Evolutionary conservation across 2,797 vertebrate species (phyloP).

Genomic region (Emydoidea blandingii): DNA sequence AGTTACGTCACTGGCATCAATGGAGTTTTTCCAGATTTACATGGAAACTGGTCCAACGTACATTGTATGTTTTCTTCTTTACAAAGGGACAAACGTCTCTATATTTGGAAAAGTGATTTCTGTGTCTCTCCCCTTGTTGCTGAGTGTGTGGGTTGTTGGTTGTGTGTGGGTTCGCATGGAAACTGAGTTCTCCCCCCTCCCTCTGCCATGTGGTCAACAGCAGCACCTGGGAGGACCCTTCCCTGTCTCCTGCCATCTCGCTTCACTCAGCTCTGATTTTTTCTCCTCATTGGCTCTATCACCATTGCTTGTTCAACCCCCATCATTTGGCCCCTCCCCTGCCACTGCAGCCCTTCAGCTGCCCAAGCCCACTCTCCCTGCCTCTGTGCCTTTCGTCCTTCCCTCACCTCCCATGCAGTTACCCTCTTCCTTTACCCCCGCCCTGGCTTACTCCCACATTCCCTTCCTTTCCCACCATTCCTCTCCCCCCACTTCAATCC

Average conservation of each 20-base stretch:
- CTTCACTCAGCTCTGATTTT: not conserved
- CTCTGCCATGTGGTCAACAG: not conserved
- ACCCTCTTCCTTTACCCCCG: not conserved
- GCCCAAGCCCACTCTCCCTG: not conserved
- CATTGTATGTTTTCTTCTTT: slow-evolving; percentile 40
- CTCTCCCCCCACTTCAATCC: not conserved
- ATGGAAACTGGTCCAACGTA: not conserved
- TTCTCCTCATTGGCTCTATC: not conserved
- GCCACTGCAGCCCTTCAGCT: not conserved
- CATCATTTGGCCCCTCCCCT: slow-evolving; percentile 1
- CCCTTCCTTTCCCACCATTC: not conserved
- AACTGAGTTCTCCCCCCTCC: not conserved
- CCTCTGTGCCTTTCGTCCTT: not conserved
- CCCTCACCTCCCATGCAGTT: not conserved
- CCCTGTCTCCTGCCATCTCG: not conserved
- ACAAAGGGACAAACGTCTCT: slow-evolving; percentile 9
- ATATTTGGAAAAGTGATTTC: not conserved
- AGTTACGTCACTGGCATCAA: fast-evolving
- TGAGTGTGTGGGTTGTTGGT: not conserved
- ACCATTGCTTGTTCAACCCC: not conserved
- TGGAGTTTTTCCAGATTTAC: not conserved
- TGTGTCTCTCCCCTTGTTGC: not conserved
- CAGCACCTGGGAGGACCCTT: slow-evolving; percentile 3
- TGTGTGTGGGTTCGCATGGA: not conserved
- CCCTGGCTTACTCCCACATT: not conserved